Percentiles rank a stretch among this genome's conserved stretches.
Conservation (phyloP, 2,113 vertebrate genomes). For the Cephalophus harveyi region DNA sequence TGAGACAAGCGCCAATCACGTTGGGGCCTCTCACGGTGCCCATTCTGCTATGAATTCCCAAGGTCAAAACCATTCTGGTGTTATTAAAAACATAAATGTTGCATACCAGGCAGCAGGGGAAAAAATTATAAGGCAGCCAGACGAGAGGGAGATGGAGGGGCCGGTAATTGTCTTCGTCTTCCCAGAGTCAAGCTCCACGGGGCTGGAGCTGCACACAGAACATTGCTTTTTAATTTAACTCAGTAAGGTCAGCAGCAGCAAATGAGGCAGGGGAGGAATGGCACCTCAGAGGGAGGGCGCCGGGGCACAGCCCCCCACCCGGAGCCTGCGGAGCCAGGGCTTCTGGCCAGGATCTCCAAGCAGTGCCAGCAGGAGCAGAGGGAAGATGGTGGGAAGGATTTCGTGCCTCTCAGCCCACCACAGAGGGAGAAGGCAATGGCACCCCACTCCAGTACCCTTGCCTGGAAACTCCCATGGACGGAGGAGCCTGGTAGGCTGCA, state of each 20-base stretch:
- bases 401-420: background rate
- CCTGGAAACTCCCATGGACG: no score
- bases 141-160: conserved; percentile 63
- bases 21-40: conserved; percentile 51
- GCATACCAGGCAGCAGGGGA: conserved; percentile 73
- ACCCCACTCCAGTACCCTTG: no score
- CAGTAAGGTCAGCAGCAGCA: conserved; percentile 78
- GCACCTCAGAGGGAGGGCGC: conserved; percentile 29
- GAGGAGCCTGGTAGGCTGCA: no score
- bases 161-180: conserved; percentile 74
- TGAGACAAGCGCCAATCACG: conserved; percentile 64
- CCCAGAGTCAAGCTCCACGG: conserved; percentile 74
- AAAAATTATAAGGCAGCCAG: conserved; percentile 73
- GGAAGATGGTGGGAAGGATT: background rate
- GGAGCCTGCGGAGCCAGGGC: background rate
- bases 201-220: conserved; percentile 78
- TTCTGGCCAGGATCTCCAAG: background rate
- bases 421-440: background rate
- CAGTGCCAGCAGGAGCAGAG: background rate
- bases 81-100: conserved; percentile 82
- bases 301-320: background rate
- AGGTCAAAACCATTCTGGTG: conserved; percentile 80
- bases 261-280: conserved; percentile 69
- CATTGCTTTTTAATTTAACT: conserved; percentile 83
- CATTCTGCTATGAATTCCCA: conserved; percentile 76